These are phyloP conservation scores for Phrynocephalus versicolor DNA, from an alignment of 2,113 vertebrate genomes.

Conservation along the genomic window DNA sequence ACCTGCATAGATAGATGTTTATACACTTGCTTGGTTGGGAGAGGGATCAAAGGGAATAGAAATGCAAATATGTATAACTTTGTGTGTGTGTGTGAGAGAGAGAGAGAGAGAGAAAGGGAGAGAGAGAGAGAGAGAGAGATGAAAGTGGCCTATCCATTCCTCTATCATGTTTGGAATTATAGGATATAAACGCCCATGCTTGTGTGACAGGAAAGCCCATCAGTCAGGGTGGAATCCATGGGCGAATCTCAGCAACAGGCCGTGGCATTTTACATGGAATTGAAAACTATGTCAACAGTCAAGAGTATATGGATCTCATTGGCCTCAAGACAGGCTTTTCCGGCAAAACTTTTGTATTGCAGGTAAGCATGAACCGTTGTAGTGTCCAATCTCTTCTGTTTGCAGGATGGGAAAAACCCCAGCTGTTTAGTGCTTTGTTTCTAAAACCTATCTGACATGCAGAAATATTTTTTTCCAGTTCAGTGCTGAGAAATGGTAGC, in stretches of 20 bases:
- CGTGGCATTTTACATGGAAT: not conserved
- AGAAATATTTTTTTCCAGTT: not conserved
- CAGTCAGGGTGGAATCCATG: conserved; percentile 18
- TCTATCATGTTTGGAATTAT: fast-evolving
- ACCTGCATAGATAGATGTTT: too few species aligned
- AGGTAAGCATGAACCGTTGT: not conserved
- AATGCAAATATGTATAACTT: too few species aligned
- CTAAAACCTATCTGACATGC: not conserved
- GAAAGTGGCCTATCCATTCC: not conserved
- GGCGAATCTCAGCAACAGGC: fast-evolving
- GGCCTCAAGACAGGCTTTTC: not conserved
- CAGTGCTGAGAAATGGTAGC: too few species aligned
- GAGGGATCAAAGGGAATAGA: too few species aligned
- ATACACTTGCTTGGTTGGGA: too few species aligned
- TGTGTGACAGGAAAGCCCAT: conserved; percentile 37
- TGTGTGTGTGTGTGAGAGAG: too few species aligned
- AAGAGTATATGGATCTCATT: not conserved
- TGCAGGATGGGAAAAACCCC: not conserved
- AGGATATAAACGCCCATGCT: conserved; percentile 21
- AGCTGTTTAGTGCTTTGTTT: not conserved
- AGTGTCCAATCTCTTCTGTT: not conserved
- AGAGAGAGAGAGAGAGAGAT: too few species aligned
- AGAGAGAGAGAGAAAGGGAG: too few species aligned
- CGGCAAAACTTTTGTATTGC: conserved; percentile 3
- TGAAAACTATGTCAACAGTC: conserved; percentile 27